Evolutionary conservation across 2,797 vertebrate species (phyloP).

Genomic region (Macrochelys suwanniensis): DNA sequence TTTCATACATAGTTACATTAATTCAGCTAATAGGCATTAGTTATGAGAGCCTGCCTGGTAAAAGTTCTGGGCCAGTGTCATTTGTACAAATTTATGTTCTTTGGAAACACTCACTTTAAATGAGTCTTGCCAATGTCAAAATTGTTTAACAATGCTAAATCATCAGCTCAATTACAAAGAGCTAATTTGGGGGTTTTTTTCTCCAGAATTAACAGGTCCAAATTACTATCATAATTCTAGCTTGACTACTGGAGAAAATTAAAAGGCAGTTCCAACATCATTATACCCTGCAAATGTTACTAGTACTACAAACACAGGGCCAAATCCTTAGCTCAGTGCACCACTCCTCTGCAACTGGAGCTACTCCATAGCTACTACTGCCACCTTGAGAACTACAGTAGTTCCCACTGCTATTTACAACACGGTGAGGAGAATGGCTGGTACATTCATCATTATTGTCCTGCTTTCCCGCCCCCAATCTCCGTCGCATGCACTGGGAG

Average conservation of each 20-base stretch:
- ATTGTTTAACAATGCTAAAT: slow-evolving; percentile 72
- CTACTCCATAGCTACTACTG: neutral
- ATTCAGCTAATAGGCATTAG: slow-evolving; percentile 73
- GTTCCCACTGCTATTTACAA: neutral
- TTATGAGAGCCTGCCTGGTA: slow-evolving; percentile 66
- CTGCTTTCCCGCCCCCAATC: accelerated
- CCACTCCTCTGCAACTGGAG: neutral
- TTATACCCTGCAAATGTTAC: slow-evolving; percentile 65
- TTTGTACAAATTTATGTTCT: slow-evolving; percentile 70
- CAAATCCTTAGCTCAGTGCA: neutral
- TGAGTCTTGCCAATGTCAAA: slow-evolving; percentile 63
- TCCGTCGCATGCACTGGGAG: neutral
- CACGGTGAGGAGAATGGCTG: accelerated
- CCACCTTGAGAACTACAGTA: neutral
- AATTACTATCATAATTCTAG: slow-evolving; percentile 72
- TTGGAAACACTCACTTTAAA: slow-evolving; percentile 62
- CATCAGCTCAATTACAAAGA: slow-evolving; percentile 59
- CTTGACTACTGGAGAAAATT: slow-evolving; percentile 56
- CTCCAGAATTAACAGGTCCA: slow-evolving; percentile 60
- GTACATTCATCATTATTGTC: neutral
- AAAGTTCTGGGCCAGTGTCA: slow-evolving; percentile 71
- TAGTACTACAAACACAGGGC: slow-evolving; percentile 1
- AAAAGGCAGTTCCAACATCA: slow-evolving; percentile 68
- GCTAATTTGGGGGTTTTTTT: slow-evolving; percentile 39
- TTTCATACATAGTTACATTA: slow-evolving; percentile 62